A percentile compares a stretch with the other conserved stretches of the same genome.
Conservation (phyloP, 2,113 vertebrate genomes). For the Hucho hucho region DNA sequence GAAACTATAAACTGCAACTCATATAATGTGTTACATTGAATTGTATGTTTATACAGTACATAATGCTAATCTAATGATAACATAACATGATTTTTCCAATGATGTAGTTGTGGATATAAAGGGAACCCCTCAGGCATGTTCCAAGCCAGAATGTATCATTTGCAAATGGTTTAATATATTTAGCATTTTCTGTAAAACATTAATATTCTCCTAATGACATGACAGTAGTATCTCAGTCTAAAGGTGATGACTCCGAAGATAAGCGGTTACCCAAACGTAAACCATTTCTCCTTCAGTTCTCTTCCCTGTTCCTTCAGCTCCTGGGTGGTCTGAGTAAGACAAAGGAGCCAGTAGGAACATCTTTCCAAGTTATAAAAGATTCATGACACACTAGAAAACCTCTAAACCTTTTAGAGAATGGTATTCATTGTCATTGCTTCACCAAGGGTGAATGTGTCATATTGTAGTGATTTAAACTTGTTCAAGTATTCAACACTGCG, state of each 20-base stretch:
- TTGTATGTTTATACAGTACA: neutral
- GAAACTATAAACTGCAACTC: neutral
- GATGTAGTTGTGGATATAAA: neutral
- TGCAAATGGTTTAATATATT: neutral
- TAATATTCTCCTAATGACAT: neutral
- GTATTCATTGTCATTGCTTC: conserved; percentile 14
- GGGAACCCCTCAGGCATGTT: neutral
- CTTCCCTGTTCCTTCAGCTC: neutral
- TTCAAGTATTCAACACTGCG: conserved; percentile 49
- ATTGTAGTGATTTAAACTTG: conserved; percentile 52
- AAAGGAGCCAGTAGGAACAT: neutral
- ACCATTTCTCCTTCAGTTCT: neutral
- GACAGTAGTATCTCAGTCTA: neutral
- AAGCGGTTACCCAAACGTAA: neutral
- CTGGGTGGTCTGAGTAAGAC: neutral
- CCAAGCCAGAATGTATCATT: neutral
- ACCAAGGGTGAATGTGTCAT: conserved; percentile 63
- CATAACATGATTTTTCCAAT: neutral
- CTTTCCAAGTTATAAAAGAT: neutral
- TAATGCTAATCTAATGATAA: neutral
- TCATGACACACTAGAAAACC: neutral
- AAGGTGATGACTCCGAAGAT: neutral
- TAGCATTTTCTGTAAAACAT: neutral
- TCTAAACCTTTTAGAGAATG: neutral
- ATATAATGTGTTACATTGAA: neutral